Evolutionary conservation across 2,797 vertebrate species (phyloP), one percentile per base, ranked within the genome.

Genomic region (Eptatretus atami): DNA sequence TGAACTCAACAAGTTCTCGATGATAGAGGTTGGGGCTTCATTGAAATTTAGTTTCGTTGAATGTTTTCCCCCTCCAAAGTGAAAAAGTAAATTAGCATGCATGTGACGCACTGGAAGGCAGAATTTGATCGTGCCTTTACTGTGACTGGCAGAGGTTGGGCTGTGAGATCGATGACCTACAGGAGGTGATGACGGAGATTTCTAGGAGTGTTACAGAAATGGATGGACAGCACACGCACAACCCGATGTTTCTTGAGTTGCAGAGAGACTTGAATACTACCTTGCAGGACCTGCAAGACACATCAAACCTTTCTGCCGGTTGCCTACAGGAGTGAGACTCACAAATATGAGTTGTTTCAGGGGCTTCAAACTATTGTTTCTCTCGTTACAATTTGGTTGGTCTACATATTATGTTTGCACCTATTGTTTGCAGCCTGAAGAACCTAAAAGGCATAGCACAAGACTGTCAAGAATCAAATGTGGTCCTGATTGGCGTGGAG

Each of bases 361-460:
- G 31, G 31, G 3, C 31, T 44, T 44, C 31, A 44, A 2, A 44
- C 31, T 44, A 44, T 44, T 44, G 31, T 44, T 44, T 44, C 31
- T 44, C 31, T 44, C 31, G 6, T 44, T 2, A 44, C 2, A 44
- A 44, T 44, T 44, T 44, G 31, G 4, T 44, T 44, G 31, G 31
- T 44, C 31, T 44, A 44, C 31, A 44, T 44, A 44, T 44, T 44
- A 44, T 44, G 31, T 44, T 44, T 44, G 31, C 31, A 44, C 31
- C 31, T 44, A 44, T 44, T 8, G n/a, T 64, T 65, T 0, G 0
- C 71, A 98, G 92, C 74, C 77, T 98, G 67, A 96, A 98, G 77
- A 93, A 83, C 53, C 79, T 96, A 53, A 80, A 80, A 57, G 73
- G 94, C 76, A 85, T 96, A 68, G 90, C 95, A 71, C 80, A 79